Base-by-base conservation (phyloP, 1,140 invertebrate genomes). In the Arion vulgaris region DNA sequence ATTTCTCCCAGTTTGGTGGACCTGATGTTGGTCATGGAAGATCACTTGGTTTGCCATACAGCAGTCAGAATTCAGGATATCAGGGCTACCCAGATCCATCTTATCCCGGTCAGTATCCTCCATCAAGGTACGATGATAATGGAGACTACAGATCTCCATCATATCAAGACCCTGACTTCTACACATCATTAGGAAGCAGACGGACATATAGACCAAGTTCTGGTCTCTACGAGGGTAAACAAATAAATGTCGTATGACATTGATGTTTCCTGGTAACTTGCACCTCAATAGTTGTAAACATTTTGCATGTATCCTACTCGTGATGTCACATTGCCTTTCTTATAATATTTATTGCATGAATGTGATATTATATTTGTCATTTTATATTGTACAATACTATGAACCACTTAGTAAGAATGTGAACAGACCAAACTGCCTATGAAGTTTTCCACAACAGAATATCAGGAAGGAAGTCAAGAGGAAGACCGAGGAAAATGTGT, bases 141-240 rank as follows among this genome's bases (percentile, higher is more conserved):
- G 80, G 80, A 32, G 80, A 81, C 26, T 81, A 53, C 71, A 28
- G 80, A 45, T 17, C 69, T 19, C 36, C 69, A 36, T 0, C 49
- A 7, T 81, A 81, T 34, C 80, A 81, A 26, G 80, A 81, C n/a
- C 23, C 71, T 28, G 80, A 81, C 34, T 74, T 81, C 23, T 81
- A 81, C n/a, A 34, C 80, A 36, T n/a, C 69, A 36, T 23, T 81
- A 36, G 26, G 17, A 7, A 53, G 38, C 26, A 69, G 34, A 26
- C 69, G 38, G 4, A 1, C 13, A 0, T 73, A 74, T 36, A 73
- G 57, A 53, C 71, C 69, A 13, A 32, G 26, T n/a, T 28, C 71
- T 53, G 80, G 80, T 17, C 51, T 81, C 19, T 81, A 81, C 39
- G 80, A 81, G 80, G 80, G 80, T 81, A 81, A 81, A 53, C 1